Base-by-base conservation (phyloP, 2,113 vertebrate genomes). In the Himantopus leucocephalus region DNA sequence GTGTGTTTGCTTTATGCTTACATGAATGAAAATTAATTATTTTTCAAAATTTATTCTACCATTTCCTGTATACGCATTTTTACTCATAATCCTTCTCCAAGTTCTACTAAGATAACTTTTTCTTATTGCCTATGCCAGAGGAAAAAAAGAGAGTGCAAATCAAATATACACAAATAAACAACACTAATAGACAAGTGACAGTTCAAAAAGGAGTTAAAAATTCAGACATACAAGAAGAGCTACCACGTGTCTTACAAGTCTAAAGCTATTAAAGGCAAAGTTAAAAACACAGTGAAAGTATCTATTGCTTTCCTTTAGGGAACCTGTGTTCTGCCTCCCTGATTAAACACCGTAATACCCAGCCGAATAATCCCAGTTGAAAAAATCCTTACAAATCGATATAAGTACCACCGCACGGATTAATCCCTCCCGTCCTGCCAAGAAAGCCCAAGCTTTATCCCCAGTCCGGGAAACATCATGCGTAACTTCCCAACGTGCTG, bases 311-410 rank as follows among this genome's bases (percentile, higher is more conserved):
- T 89, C 23, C 66, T 89, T 78, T 41, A 20, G 14, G n/a, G n/a
- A 94, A 73, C 11, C 37, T 72, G 32, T 16, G 22, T 7, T 68
- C 58, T 85, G 45, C 52, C 47, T 93, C 43, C 39, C 27, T 67
- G 48, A 91, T 94, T 90, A 97, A 95, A 85, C 19, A 55, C 21
- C 26, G 1, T 91, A 95, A 91, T 80, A 86, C 74, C 48, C 58
- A 76, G 30, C 9, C 1, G 5, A 95, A 88, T 89, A 94, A 92
- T 95, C 86, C 80, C 85, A 70, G 82, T 1, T 64, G 92, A 96
- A 96, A 84, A 19, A 90, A 93, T 59, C 92, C 77, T 89, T 68
- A 75, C 85, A 75, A 90, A 94, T 73, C 17, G 11, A 87, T 58
- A 1, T 74, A 94, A 93, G 64, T 50, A 92, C 89, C 67, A 70